These are phyloP conservation scores for Polydrusus tereticollis DNA, from an alignment of 2,888 invertebrate species.

Conservation along the genomic window DNA sequence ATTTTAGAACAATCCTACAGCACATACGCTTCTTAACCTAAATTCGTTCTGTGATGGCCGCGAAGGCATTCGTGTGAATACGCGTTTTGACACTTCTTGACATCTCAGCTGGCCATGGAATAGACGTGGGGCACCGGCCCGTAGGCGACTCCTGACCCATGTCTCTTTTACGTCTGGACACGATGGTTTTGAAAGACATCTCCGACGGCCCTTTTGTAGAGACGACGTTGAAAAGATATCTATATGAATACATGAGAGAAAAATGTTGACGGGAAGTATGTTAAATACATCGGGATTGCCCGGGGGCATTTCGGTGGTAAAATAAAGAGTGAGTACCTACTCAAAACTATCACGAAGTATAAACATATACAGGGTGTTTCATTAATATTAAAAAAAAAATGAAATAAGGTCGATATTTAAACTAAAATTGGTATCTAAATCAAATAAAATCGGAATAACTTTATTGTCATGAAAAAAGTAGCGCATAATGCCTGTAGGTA, in stretches of 20 bases:
- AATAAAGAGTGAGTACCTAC: not conserved
- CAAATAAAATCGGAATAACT: too few relatives aligned
- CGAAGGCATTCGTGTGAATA: slow-evolving; percentile 41
- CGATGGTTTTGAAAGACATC: slow-evolving; percentile 43
- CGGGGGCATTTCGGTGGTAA: not conserved
- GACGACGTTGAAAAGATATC: slow-evolving; percentile 26
- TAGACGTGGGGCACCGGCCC: slow-evolving; percentile 31
- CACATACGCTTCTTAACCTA: not conserved
- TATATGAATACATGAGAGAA: slow-evolving; percentile 22
- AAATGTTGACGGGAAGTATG: slow-evolving; percentile 14
- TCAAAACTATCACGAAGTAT: not conserved
- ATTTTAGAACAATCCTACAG: slow-evolving; percentile 13
- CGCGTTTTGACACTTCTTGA: slow-evolving; percentile 43
- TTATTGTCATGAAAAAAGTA: too few relatives aligned
- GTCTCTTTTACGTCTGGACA: slow-evolving; percentile 39
- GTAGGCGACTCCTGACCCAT: slow-evolving; percentile 40
- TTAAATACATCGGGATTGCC: not conserved
- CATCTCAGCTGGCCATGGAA: slow-evolving; percentile 26
- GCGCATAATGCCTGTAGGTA: too few relatives aligned
- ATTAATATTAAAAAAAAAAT: too few relatives aligned
- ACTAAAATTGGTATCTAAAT: too few relatives aligned
- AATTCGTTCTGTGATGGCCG: slow-evolving; percentile 2
- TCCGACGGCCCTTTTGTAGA: slow-evolving; percentile 30
- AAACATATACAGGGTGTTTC: too few relatives aligned
- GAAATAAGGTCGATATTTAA: too few relatives aligned